Evolutionary conservation across 2,888 invertebrate species (phyloP).

Genomic region (Hedya salicella): DNA sequence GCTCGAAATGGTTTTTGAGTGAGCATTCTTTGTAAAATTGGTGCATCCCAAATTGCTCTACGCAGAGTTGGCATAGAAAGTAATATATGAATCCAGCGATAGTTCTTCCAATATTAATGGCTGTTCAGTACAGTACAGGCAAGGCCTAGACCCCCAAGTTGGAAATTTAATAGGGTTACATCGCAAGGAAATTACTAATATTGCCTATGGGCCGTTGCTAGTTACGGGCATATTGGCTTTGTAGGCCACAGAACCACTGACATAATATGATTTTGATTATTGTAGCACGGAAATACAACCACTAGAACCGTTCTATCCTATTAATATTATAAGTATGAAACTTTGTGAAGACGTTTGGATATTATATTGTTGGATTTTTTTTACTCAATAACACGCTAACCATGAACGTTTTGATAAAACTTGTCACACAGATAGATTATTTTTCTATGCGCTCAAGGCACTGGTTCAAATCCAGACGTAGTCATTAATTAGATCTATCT

Average conservation of each 20-base stretch:
- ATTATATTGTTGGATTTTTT: too few relatives aligned
- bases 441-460: too few relatives aligned
- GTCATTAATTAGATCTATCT: too few relatives aligned
- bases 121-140: not conserved
- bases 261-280: not conserved
- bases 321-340: too few relatives aligned
- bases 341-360: too few relatives aligned
- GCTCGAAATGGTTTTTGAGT: too few relatives aligned
- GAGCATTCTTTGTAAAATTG: too few relatives aligned
- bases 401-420: too few relatives aligned
- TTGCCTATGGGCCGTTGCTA: slow-evolving; percentile 1
- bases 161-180: slow-evolving; percentile 27
- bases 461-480: too few relatives aligned
- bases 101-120: slow-evolving; percentile 6
- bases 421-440: too few relatives aligned
- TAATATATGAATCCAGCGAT: not conserved
- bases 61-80: not conserved
- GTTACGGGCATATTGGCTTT: not conserved
- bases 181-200: slow-evolving; percentile 23
- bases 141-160: slow-evolving; percentile 14
- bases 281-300: not conserved
- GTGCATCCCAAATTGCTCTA: not conserved
- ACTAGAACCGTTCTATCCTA: too few relatives aligned
- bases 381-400: too few relatives aligned
- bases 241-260: not conserved